Conservation (phyloP, 2,888 invertebrate species). For the Cosmia pyralina region DNA sequence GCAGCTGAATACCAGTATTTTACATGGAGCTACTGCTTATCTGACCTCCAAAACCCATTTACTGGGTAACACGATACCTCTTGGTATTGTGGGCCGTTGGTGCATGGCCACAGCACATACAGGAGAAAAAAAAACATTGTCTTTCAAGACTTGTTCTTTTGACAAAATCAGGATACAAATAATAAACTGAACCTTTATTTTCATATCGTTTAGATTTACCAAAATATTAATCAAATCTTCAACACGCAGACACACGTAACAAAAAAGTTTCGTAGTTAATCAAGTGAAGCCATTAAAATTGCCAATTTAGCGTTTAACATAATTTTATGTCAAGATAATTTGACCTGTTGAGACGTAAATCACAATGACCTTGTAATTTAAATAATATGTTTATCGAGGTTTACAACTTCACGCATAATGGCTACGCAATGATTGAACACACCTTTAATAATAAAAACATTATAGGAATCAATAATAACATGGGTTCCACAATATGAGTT, state of each 20-base stretch:
- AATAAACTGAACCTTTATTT: not conserved
- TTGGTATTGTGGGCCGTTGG: not conserved
- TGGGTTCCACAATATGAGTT: too few relatives aligned
- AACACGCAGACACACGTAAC: not conserved
- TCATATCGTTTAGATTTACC: not conserved
- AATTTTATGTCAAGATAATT: conserved; percentile 61
- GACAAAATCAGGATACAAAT: not conserved
- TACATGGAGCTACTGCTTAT: too few relatives aligned
- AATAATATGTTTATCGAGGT: conserved; percentile 34
- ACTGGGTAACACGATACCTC: not conserved
- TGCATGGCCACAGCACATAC: too few relatives aligned
- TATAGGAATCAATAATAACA: not conserved
- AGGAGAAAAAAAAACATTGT: too few relatives aligned
- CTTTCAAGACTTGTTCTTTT: not conserved
- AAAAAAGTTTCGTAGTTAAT: conserved; percentile 19
- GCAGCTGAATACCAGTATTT: too few relatives aligned
- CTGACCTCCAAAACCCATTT: not conserved
- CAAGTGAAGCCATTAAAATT: conserved; percentile 46
- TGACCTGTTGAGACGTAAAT: conserved; percentile 44
- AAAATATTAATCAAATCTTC: not conserved
- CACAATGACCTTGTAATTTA: conserved; percentile 52
- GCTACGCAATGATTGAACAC: conserved; percentile 24
- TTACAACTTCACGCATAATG: conserved; percentile 11
- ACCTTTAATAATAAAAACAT: conserved; percentile 11
- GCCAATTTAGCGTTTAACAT: conserved; percentile 45